Evolutionary conservation across 2,113 vertebrate species (phyloP).

Genomic region (Saccopteryx bilineata): DNA sequence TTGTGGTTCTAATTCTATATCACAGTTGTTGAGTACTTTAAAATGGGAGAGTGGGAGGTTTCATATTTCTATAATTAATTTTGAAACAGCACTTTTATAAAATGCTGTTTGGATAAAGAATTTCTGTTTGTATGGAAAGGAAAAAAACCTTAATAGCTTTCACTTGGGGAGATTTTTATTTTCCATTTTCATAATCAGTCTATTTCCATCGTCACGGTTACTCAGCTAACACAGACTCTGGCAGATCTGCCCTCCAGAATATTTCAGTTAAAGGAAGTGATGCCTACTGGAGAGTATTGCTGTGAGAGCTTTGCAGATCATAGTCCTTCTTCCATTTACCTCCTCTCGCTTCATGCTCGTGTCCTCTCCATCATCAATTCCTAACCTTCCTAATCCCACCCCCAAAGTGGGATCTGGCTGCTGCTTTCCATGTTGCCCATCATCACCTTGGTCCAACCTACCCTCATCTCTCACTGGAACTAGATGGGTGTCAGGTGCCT

Average conservation of each 20-base stretch:
- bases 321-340: background rate
- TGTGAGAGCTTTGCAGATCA: background rate
- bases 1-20: conserved; percentile 46
- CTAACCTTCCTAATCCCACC: background rate
- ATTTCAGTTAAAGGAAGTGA: background rate
- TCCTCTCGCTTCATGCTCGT: no score
- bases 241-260: background rate
- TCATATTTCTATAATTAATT: conserved; percentile 72
- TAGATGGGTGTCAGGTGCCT: background rate
- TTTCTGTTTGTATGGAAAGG: conserved; percentile 9
- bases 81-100: conserved; percentile 62
- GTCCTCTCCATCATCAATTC: background rate
- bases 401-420: background rate
- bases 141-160: background rate
- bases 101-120: conserved; percentile 50
- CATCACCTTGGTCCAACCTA: background rate
- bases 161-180: conserved; percentile 60
- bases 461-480: background rate
- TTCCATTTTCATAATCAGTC: conserved; percentile 46
- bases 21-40: conserved; percentile 51
- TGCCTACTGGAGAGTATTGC: background rate
- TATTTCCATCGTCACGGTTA: background rate
- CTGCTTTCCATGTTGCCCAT: background rate
- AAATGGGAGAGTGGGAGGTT: conserved; percentile 64
- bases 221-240: background rate